Evolutionary conservation across 2,797 vertebrate genomes (phyloP).

Genomic region (Sandelia bainsii): DNA sequence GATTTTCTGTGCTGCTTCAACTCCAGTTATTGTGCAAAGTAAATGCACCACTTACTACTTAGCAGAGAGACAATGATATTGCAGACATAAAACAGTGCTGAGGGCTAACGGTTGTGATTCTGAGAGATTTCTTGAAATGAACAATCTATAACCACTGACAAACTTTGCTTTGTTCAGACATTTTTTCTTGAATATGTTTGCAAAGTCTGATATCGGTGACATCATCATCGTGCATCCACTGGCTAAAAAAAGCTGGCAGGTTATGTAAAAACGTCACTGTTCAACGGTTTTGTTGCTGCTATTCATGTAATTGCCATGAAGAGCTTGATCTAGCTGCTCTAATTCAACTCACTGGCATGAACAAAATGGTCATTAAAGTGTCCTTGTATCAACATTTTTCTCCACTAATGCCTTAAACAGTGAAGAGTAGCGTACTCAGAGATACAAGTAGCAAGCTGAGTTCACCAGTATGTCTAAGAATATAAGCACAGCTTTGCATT

Average conservation of each 20-base stretch:
- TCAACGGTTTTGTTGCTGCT: slow-evolving; percentile 58
- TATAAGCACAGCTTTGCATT: slow-evolving; percentile 25
- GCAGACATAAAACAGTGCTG: slow-evolving; percentile 34
- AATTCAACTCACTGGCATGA: slow-evolving; percentile 38
- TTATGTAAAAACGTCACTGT: slow-evolving; percentile 54
- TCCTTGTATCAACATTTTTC: slow-evolving; percentile 23
- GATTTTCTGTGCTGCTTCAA: slow-evolving; percentile 47
- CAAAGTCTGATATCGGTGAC: slow-evolving; percentile 55
- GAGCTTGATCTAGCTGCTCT: slow-evolving; percentile 47
- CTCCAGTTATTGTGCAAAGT: slow-evolving; percentile 55
- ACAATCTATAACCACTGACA: slow-evolving; percentile 59
- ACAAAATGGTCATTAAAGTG: slow-evolving; percentile 40
- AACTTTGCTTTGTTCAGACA: slow-evolving; percentile 53
- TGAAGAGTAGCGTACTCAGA: slow-evolving; percentile 36
- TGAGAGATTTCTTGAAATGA: slow-evolving; percentile 40
- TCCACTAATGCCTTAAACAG: slow-evolving; percentile 37
- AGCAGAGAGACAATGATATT: slow-evolving; percentile 45
- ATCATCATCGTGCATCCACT: slow-evolving; percentile 65
- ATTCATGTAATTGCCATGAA: slow-evolving; percentile 35
- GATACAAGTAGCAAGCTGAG: slow-evolving; percentile 29
- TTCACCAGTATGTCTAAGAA: slow-evolving; percentile 30
- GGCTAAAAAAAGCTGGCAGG: slow-evolving; percentile 59
- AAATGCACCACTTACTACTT: slow-evolving; percentile 28
- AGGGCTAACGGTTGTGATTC: slow-evolving; percentile 42
- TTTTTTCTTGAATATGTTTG: slow-evolving; percentile 45